Evolutionary conservation across 2,797 vertebrate genomes (phyloP).

Genomic region (Hafferia zeledoni): DNA sequence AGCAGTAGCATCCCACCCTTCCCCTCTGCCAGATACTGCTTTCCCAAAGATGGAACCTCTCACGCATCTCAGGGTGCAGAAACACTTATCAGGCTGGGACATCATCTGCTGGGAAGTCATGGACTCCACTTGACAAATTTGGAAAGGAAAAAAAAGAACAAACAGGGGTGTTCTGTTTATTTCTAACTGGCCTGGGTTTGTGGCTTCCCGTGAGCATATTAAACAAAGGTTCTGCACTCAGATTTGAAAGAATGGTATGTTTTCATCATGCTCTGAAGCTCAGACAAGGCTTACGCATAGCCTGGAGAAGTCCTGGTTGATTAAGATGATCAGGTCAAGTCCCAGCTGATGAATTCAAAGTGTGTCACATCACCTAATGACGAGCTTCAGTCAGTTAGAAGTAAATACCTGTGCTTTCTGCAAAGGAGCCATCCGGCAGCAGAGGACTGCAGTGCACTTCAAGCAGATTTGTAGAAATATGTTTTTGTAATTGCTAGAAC

Average conservation of each 20-base stretch:
- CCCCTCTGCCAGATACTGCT: not conserved
- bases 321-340: not conserved
- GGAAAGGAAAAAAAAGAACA: not conserved
- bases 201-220: not conserved
- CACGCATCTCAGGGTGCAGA: not conserved
- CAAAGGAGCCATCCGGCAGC: constrained; percentile 96
- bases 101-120: not conserved
- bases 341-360: not conserved
- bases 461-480: constrained; percentile 94
- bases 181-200: not conserved
- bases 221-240: not conserved
- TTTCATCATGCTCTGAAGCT: not conserved
- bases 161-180: not conserved
- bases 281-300: not conserved
- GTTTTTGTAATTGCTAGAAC: constrained; percentile 85
- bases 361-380: not conserved
- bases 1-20: not conserved
- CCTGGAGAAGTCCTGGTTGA: not conserved
- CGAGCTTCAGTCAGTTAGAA: fast-evolving
- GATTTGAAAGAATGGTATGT: not conserved
- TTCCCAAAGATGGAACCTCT: not conserved
- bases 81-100: not conserved
- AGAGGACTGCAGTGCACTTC: constrained; percentile 93
- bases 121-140: not conserved
- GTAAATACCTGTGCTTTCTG: constrained; percentile 92